phyloP scores from a whole-genome alignment of 2,797 vertebrate species.

The Sebastes dallii region DNA sequence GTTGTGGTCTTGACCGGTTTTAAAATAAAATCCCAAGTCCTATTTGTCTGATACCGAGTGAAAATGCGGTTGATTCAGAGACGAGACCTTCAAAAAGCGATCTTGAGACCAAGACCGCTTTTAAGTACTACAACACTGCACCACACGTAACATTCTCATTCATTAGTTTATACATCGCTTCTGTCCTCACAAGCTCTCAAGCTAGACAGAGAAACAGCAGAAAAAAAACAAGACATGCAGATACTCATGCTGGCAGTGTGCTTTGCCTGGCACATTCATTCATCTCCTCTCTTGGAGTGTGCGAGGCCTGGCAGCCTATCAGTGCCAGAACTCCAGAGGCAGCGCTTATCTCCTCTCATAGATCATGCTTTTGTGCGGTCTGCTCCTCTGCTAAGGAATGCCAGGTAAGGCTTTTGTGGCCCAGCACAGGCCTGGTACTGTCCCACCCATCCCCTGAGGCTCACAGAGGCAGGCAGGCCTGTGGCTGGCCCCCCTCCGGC shows the following conservation, averaged over 20 bases:
- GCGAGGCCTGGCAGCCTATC: constrained; percentile 59
- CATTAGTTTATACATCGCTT: constrained; percentile 18
- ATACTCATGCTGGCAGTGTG: constrained; percentile 52
- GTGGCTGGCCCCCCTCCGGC: constrained; percentile 59
- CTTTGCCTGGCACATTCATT: constrained; percentile 62
- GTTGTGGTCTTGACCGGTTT: no score
- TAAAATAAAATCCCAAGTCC: no score
- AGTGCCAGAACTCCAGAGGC: constrained; percentile 70
- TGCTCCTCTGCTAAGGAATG: constrained; percentile 76
- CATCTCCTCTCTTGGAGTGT: constrained; percentile 65
- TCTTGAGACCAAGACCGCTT: no score
- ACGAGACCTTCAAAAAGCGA: no score
- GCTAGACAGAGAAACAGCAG: constrained; percentile 39
- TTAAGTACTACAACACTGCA: no score
- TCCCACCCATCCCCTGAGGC: constrained; percentile 39
- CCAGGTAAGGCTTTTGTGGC: constrained; percentile 71
- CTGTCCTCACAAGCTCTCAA: constrained; percentile 19
- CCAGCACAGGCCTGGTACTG: constrained; percentile 38
- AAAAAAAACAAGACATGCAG: constrained; percentile 44
- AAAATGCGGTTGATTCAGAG: no score
- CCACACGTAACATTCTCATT: neutral
- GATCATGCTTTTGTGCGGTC: constrained; percentile 67
- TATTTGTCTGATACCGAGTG: no score
- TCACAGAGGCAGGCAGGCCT: constrained; percentile 54
- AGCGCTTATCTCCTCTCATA: constrained; percentile 72